Percentiles rank a stretch among this genome's conserved stretches.
phyloP scores from a whole-genome alignment of 2,113 vertebrate genomes.

The Istiophorus platypterus region DNA sequence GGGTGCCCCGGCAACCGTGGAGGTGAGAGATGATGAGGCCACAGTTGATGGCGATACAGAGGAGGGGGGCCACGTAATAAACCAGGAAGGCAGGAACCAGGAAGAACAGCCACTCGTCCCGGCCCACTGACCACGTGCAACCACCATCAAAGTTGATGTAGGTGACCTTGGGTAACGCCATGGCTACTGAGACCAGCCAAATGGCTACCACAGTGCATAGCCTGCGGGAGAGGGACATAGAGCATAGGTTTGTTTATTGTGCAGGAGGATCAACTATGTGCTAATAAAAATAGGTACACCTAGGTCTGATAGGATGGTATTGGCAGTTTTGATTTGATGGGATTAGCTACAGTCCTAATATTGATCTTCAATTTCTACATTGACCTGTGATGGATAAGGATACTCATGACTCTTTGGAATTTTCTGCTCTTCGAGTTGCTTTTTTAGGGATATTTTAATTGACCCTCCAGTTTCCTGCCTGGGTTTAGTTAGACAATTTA shows the following conservation, averaged over 20 bases:
- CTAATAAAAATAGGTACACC: neutral
- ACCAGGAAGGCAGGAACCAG: conserved; percentile 81
- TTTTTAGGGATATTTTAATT: neutral
- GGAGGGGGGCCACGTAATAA: conserved; percentile 77
- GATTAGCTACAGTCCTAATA: neutral
- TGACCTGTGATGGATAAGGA: neutral
- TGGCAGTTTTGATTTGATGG: neutral
- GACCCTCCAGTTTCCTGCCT: neutral
- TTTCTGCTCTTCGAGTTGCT: neutral
- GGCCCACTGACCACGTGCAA: conserved; percentile 75
- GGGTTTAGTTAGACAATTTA: neutral
- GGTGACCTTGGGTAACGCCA: conserved; percentile 81
- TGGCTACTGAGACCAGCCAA: conserved; percentile 76
- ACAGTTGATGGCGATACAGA: conserved; percentile 77
- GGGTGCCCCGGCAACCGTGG: conserved; percentile 54
- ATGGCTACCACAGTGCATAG: conserved; percentile 63
- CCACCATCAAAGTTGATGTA: conserved; percentile 75
- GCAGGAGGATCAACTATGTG: neutral
- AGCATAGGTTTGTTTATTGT: neutral
- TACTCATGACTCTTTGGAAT: neutral
- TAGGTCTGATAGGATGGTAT: neutral
- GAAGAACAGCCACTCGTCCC: conserved; percentile 75
- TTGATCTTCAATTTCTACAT: neutral
- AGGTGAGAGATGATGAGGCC: conserved; percentile 78
- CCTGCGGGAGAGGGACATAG: conserved; percentile 42